phyloP scores from a whole-genome alignment of 2,113 vertebrate species.

The Uropsilus gracilis region DNA sequence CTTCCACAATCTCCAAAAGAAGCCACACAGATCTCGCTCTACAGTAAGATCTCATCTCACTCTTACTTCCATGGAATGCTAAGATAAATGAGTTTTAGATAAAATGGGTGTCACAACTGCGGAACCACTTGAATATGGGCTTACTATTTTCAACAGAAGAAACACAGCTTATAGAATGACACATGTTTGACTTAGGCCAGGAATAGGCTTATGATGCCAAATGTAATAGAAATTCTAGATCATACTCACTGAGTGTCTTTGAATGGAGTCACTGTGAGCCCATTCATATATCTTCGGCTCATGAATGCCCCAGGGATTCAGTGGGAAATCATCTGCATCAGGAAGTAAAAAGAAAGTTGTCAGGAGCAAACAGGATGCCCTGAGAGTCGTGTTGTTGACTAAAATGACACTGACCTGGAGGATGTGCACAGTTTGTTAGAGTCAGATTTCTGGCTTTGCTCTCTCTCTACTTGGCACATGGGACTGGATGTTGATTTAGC shows the following conservation, averaged over 20 bases:
- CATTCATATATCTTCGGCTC: not conserved
- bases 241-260: not conserved
- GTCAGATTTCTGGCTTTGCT: not conserved
- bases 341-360: not conserved
- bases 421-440: not conserved
- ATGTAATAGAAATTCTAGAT: not conserved
- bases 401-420: not conserved
- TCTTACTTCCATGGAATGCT: not conserved
- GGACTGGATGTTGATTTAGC: not conserved
- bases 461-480: not conserved
- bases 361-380: not conserved
- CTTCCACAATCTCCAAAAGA: not conserved
- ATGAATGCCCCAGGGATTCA: not conserved
- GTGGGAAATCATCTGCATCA: not conserved
- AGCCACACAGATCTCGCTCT: not conserved
- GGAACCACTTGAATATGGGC: not conserved
- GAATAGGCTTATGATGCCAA: not conserved
- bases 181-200: conserved; percentile 29
- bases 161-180: not conserved
- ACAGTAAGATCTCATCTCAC: no score
- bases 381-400: not conserved
- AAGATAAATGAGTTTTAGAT: not conserved
- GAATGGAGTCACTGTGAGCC: not conserved
- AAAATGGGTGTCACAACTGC: not conserved
- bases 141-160: not conserved